Conservation (phyloP, 2,797 vertebrate genomes). For the Clarias fuscus region DNA sequence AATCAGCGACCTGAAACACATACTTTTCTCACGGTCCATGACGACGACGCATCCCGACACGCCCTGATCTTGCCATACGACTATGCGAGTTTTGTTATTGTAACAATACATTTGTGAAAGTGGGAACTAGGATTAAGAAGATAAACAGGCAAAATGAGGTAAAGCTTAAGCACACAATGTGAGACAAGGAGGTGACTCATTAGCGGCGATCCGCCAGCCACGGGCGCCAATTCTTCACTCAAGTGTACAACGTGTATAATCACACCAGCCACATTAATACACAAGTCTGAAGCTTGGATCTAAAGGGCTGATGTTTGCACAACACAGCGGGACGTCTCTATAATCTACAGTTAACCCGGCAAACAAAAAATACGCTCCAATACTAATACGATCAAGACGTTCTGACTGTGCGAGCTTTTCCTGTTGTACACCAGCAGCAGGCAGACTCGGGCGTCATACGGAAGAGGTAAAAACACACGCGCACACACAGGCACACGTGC, state of each 20-base stretch:
- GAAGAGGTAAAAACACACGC: not conserved
- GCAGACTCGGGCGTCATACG: too few species aligned
- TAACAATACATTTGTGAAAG: too few species aligned
- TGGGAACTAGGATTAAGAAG: too few species aligned
- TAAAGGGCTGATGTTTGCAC: not conserved
- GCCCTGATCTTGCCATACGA: too few species aligned
- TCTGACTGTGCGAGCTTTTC: not conserved
- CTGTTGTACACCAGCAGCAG: not conserved
- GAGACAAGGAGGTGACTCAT: not conserved
- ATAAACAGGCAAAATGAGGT: not conserved
- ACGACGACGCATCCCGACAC: too few species aligned
- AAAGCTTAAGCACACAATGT: not conserved
- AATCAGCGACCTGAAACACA: too few species aligned
- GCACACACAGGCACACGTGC: not conserved
- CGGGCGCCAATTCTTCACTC: not conserved
- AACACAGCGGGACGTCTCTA: not conserved
- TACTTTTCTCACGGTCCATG: too few species aligned
- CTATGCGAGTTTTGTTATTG: too few species aligned
- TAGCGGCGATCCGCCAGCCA: not conserved
- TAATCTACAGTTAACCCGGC: not conserved
- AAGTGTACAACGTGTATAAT: not conserved
- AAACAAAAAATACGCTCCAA: not conserved
- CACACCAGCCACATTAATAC: not conserved
- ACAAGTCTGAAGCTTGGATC: not conserved
- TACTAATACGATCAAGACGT: not conserved